phyloP scores from a whole-genome alignment of 2,113 vertebrate genomes.

The Dicrurus megarhynchus region DNA sequence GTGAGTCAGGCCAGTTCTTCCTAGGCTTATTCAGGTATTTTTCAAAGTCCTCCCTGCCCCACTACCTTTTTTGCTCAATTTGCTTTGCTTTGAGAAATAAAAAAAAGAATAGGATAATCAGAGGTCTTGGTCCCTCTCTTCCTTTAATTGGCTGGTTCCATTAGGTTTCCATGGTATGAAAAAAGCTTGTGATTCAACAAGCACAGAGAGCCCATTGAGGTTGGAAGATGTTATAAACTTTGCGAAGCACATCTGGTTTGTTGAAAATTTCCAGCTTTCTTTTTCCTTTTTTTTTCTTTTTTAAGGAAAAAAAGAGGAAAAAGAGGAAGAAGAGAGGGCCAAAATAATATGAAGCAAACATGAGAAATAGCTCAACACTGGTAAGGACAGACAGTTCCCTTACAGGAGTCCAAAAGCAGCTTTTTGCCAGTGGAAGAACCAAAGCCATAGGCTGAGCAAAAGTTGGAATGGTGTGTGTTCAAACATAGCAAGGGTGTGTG shows the following conservation, averaged over 20 bases:
- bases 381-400: conserved; percentile 56
- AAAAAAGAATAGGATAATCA: not conserved
- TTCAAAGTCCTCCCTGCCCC: not conserved
- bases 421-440: conserved; percentile 40
- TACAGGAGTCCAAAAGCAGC: conserved; percentile 33
- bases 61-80: not conserved
- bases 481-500: conserved; percentile 50
- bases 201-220: conserved; percentile 29
- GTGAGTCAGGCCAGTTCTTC: not conserved
- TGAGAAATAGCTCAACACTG: conserved; percentile 36
- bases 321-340: not conserved
- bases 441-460: conserved; percentile 44
- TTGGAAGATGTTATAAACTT: conserved; percentile 20
- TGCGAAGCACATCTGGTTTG: conserved; percentile 58
- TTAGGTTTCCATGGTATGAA: conserved; percentile 42
- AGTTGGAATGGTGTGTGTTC: conserved; percentile 21
- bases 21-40: not conserved
- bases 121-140: not conserved
- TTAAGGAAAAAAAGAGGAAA: not conserved
- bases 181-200: conserved; percentile 47
- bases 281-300: not conserved
- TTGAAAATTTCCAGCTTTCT: conserved; percentile 35
- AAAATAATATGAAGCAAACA: conserved; percentile 36
- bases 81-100: conserved; percentile 1
- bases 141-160: conserved; percentile 4